A percentile compares a stretch with the other conserved stretches of the same genome.
These are phyloP conservation scores for Cygnus buccinator DNA, from an alignment of 2,113 vertebrate genomes.

Conservation along the genomic window DNA sequence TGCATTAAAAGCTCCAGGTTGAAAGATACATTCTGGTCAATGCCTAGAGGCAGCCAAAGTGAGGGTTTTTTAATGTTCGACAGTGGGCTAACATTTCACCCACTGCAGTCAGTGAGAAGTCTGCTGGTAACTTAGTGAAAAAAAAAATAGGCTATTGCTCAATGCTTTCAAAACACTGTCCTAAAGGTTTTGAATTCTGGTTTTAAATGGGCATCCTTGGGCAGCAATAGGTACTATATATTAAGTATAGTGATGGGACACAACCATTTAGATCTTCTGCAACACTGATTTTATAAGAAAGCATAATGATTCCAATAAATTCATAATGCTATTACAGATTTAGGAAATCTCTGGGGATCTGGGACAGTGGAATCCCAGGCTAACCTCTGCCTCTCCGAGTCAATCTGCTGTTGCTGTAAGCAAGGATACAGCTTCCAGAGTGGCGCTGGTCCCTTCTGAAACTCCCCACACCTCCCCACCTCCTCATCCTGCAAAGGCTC, in stretches of 20 bases:
- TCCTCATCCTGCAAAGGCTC: neutral
- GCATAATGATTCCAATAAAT: neutral
- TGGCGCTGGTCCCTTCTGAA: neutral
- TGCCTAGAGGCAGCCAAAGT: neutral
- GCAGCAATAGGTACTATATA: neutral
- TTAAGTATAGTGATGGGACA: neutral
- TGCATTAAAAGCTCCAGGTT: neutral
- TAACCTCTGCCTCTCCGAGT: neutral
- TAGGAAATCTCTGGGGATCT: neutral
- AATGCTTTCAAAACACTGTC: neutral
- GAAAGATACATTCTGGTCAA: neutral
- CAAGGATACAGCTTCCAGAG: accelerated
- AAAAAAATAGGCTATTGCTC: neutral
- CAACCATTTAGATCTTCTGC: neutral
- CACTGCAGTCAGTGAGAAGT: neutral
- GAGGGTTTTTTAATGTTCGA: neutral
- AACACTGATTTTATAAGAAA: neutral
- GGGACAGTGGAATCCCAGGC: neutral
- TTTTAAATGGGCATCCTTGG: neutral
- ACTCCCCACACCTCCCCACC: neutral
- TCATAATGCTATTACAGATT: neutral
- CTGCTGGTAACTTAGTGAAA: neutral
- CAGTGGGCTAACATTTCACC: neutral
- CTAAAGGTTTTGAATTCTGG: neutral
- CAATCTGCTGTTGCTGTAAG: neutral